phyloP scores from a whole-genome alignment of 2,888 invertebrate species.

The Acanthosepion lycidas region DNA sequence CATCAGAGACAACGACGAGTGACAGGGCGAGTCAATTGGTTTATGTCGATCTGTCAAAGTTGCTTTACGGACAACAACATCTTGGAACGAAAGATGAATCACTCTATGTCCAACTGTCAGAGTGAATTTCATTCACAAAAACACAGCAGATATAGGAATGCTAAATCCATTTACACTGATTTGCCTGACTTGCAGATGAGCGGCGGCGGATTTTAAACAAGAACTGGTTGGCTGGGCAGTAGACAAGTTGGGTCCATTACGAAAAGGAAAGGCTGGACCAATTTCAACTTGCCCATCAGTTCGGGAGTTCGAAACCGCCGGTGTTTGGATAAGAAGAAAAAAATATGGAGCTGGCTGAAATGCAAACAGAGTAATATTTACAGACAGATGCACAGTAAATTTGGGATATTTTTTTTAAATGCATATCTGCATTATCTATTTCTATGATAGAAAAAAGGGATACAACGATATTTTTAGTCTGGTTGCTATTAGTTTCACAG shows the following conservation, averaged over 20 bases:
- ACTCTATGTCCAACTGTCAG: constrained; percentile 8
- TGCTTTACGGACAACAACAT: not conserved
- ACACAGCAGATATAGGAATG: not conserved
- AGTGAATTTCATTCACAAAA: not conserved
- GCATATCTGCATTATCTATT: too few relatives aligned
- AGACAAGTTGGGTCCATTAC: constrained; percentile 8
- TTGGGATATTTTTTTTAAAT: too few relatives aligned
- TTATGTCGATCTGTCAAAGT: not conserved
- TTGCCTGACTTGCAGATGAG: not conserved
- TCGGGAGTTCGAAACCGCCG: too few relatives aligned
- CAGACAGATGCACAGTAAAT: too few relatives aligned
- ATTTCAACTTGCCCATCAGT: not conserved
- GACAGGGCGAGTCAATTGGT: constrained; percentile 33
- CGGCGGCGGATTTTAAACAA: not conserved
- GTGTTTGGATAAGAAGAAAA: too few relatives aligned
- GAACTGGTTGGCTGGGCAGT: not conserved
- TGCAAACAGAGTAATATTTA: too few relatives aligned
- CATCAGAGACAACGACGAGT: constrained; percentile 5
- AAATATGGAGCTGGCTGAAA: too few relatives aligned
- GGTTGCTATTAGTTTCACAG: too few relatives aligned
- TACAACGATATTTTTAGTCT: too few relatives aligned
- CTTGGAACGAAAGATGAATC: not conserved
- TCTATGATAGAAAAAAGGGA: too few relatives aligned
- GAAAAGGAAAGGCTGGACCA: not conserved
- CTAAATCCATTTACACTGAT: not conserved